A percentile compares a stretch with the other conserved stretches of the same genome.
These are phyloP conservation scores for Elymnias hypermnestra DNA, from an alignment of 1,140 invertebrate genomes.

Conservation along the genomic window DNA sequence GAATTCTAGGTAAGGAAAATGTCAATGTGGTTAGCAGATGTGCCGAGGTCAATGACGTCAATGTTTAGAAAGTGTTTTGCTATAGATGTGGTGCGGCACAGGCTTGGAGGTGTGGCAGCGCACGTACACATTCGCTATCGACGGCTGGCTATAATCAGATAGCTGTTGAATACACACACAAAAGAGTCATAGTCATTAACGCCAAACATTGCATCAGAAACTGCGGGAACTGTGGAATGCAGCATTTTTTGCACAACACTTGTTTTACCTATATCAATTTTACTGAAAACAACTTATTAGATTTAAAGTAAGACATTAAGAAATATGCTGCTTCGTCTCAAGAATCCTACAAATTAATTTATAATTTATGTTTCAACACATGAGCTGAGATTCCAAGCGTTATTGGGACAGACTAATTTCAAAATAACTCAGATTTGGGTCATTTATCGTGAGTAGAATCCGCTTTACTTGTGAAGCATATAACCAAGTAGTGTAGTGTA, in stretches of 20 bases:
- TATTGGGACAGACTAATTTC: too few species aligned
- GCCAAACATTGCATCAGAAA: conserved; percentile 17
- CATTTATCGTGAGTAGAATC: background rate
- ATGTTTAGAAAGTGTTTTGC: conserved; percentile 21
- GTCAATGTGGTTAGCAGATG: conserved; percentile 13
- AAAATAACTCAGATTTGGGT: too few species aligned
- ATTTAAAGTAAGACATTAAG: too few species aligned
- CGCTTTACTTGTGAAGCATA: background rate
- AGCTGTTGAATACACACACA: background rate
- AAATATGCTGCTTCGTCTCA: too few species aligned
- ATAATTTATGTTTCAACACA: too few species aligned
- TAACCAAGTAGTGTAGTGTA: too few species aligned
- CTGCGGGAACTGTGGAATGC: background rate
- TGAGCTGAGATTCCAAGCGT: too few species aligned
- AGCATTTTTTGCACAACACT: too few species aligned
- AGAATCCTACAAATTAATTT: too few species aligned
- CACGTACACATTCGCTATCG: conserved; percentile 9
- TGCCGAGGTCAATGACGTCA: conserved; percentile 21
- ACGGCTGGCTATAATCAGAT: background rate
- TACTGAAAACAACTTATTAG: too few species aligned
- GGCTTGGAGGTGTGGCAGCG: conserved; percentile 22
- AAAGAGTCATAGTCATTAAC: background rate
- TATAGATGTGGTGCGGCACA: conserved; percentile 1
- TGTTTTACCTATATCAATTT: too few species aligned
- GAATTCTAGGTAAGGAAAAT: conserved; percentile 7